Conservation (phyloP, 2,797 vertebrate genomes). For the Falco naumanni region DNA sequence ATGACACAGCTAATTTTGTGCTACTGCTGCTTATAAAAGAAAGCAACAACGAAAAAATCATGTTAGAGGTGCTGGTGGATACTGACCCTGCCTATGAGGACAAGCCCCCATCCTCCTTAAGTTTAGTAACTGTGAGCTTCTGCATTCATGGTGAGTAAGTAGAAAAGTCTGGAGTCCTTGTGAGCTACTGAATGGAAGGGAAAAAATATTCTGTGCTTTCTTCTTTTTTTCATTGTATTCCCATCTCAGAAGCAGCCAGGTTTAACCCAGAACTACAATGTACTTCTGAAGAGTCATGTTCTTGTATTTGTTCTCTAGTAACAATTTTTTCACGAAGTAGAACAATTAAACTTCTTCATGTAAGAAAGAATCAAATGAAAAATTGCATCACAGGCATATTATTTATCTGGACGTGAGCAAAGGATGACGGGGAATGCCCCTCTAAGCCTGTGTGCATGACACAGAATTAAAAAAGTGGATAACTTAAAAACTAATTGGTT, state of each 20-base stretch:
- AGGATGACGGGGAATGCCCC: neutral
- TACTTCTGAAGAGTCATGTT: neutral
- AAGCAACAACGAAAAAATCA: too few species aligned
- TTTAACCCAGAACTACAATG: neutral
- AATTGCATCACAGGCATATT: neutral
- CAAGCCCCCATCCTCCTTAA: neutral
- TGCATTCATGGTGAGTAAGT: neutral
- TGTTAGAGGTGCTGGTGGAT: neutral
- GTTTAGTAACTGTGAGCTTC: neutral
- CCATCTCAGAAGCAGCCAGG: neutral
- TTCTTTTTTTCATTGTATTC: neutral
- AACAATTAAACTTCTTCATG: constrained; percentile 4
- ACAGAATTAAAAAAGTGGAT: constrained; percentile 59
- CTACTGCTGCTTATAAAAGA: neutral
- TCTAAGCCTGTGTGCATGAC: neutral
- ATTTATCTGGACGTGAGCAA: neutral
- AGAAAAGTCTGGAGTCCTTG: neutral
- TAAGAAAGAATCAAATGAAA: neutral
- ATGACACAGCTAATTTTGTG: neutral
- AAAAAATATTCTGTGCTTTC: neutral
- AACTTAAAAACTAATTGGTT: constrained; percentile 65
- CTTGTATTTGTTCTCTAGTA: neutral
- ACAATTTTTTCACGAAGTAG: neutral
- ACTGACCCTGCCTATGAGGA: neutral
- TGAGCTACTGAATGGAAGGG: neutral